phyloP scores from a whole-genome alignment of 2,113 vertebrate genomes.

The Eubucco bourcierii region DNA sequence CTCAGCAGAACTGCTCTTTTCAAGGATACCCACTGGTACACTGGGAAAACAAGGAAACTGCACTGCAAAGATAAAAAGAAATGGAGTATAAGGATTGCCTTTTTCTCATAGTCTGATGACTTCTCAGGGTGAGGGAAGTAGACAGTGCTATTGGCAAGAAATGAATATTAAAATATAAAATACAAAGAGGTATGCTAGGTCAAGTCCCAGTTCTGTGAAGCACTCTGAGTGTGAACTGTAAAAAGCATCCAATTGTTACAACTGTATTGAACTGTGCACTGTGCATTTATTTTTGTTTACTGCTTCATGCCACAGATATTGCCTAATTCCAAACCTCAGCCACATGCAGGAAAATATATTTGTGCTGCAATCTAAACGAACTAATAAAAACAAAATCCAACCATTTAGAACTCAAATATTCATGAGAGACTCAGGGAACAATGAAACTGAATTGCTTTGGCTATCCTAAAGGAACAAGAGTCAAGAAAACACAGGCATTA shows the following conservation, averaged over 20 bases:
- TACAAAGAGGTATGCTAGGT: background rate
- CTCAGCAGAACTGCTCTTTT: background rate
- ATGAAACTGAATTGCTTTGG: constrained; percentile 72
- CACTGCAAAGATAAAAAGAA: background rate
- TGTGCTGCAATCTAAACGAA: constrained; percentile 67
- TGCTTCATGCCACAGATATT: constrained; percentile 50
- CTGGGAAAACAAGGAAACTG: background rate
- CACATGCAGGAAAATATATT: constrained; percentile 63
- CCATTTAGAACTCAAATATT: constrained; percentile 79
- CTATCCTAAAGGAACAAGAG: constrained; percentile 69
- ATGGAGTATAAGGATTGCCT: background rate
- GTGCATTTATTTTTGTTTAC: constrained; percentile 55
- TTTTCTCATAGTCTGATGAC: background rate
- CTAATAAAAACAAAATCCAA: constrained; percentile 72
- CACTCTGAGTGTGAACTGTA: constrained; percentile 6
- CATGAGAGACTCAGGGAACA: constrained; percentile 73
- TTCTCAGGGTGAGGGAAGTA: background rate
- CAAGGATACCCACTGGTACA: background rate
- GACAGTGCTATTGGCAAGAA: background rate
- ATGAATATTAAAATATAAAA: constrained; percentile 36
- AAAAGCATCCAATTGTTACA: constrained; percentile 46
- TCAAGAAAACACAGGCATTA: constrained; percentile 64
- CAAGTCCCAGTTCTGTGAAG: constrained; percentile 16
- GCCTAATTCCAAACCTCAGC: constrained; percentile 49
- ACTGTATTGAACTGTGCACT: constrained; percentile 27